Evolutionary conservation across 2,888 invertebrate genomes (phyloP), one percentile per base, ranked within the genome.

Genomic region (Ochropacha duplaris): DNA sequence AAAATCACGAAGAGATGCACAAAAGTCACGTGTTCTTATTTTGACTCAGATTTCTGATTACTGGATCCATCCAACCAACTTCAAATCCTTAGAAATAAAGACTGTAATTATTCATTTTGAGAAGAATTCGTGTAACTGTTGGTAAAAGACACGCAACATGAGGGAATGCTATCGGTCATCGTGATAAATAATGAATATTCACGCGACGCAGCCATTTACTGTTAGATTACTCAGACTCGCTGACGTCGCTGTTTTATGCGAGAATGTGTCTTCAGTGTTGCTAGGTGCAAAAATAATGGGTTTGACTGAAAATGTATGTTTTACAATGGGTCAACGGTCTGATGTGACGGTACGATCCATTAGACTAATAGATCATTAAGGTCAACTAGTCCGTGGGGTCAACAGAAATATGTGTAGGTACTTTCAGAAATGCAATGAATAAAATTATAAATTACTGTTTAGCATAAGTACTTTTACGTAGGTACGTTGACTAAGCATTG

Each of bases 151-250:
- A 44, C 44, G 44, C 44, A 44, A 44, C 44, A 44, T 44, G 44
- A 44, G 44, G 55, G 51, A 56, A 54, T 57, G 59, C 60, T 75
- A 78, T 79, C 74, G 71, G 68, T 65, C 68, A 74, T 19, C n/a
- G 54, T 71, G 71, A 73, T 76, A 74, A 69, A 66, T 74, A 67
- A 73, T 79, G 72, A 78, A 79, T 82, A 79, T 80, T 77, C 79
- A 81, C 68, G 68, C 52, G 44, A 50, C 57, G 49, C 28, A 22
- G 50, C 28, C 31, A 52, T 72, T 71, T 73, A 78, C 79, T 66
- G 83, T 78, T 79, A 79, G 57, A 62, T 64, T 64, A 65, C 60
- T 67, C 62, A 72, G 68, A 64, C 65, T 55, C 26, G 44, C 19
- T 44, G 44, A 44, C 44, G 44, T 44, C 19, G 44, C 9, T 44